phyloP scores from a whole-genome alignment of 2,888 invertebrate species.

The Gastrophysa polygoni region DNA sequence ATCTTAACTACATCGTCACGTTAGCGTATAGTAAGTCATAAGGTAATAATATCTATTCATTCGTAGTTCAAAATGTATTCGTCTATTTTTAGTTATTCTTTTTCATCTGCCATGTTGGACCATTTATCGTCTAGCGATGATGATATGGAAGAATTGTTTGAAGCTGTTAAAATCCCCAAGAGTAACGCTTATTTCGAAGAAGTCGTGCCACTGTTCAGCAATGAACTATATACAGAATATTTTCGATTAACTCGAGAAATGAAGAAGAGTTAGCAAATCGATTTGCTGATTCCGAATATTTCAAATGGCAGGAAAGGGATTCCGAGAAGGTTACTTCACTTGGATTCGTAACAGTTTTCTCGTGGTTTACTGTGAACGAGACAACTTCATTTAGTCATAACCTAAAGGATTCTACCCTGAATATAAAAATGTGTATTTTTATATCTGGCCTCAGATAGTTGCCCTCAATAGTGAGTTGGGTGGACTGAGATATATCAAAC shows the following conservation, averaged over 20 bases:
- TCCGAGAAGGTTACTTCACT: constrained; percentile 26
- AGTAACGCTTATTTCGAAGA: constrained; percentile 28
- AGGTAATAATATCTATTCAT: not conserved
- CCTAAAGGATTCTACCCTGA: too few relatives aligned
- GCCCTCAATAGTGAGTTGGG: too few relatives aligned
- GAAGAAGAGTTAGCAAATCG: too few relatives aligned
- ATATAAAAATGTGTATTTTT: too few relatives aligned
- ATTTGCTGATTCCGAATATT: too few relatives aligned
- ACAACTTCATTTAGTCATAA: constrained; percentile 30
- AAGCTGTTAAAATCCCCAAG: constrained; percentile 15
- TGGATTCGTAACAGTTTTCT: constrained; percentile 29
- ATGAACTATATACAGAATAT: constrained; percentile 29
- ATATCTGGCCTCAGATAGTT: too few relatives aligned
- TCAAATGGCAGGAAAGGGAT: constrained; percentile 27
- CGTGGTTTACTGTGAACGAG: constrained; percentile 34
- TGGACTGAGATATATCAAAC: too few relatives aligned
- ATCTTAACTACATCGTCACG: too few relatives aligned
- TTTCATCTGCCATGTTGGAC: constrained; percentile 16
- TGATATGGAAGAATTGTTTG: constrained; percentile 19
- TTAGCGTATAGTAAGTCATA: too few relatives aligned
- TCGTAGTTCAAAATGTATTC: not conserved
- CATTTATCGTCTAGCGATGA: constrained; percentile 20
- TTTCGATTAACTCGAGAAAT: not conserved
- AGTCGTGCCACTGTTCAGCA: constrained; percentile 27
- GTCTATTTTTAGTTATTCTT: not conserved